phyloP scores from a whole-genome alignment of 1,140 invertebrate genomes.

The Drosophila sp. region DNA sequence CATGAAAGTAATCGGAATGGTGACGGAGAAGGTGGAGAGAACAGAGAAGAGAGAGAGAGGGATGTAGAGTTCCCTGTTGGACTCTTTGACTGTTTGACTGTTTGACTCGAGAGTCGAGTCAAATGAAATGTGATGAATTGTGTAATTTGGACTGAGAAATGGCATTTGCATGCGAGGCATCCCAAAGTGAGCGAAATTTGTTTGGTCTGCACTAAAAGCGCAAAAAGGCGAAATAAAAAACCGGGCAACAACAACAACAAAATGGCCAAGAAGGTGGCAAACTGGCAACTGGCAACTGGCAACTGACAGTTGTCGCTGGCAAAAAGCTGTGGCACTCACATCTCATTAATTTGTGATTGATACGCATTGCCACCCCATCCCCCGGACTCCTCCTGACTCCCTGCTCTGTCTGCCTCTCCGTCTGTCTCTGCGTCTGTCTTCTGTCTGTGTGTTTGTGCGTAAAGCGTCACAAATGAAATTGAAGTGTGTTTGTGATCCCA shows the following conservation, averaged over 20 bases:
- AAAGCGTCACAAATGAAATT: constrained; percentile 83
- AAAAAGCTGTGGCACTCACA: constrained; percentile 81
- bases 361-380: constrained; percentile 58
- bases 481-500: constrained; percentile 83
- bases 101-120: constrained; percentile 54
- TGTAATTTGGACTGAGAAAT: constrained; percentile 79
- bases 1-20: constrained; percentile 7
- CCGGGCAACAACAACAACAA: constrained; percentile 8
- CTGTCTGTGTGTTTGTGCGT: constrained; percentile 75
- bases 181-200: constrained; percentile 63
- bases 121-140: constrained; percentile 84
- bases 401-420: not conserved
- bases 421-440: constrained; percentile 2
- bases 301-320: constrained; percentile 67
- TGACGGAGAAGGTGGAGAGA: constrained; percentile 6
- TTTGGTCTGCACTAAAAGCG: constrained; percentile 57
- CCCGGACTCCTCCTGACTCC: not conserved
- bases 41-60: constrained; percentile 4
- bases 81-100: constrained; percentile 57
- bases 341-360: constrained; percentile 84
- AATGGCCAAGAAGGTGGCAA: constrained; percentile 25
- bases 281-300: constrained; percentile 67
- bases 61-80: constrained; percentile 14
- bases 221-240: constrained; percentile 51
- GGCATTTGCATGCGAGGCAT: constrained; percentile 72